phyloP scores from a whole-genome alignment of 2,797 vertebrate species.

The Pantherophis vulpinus region DNA sequence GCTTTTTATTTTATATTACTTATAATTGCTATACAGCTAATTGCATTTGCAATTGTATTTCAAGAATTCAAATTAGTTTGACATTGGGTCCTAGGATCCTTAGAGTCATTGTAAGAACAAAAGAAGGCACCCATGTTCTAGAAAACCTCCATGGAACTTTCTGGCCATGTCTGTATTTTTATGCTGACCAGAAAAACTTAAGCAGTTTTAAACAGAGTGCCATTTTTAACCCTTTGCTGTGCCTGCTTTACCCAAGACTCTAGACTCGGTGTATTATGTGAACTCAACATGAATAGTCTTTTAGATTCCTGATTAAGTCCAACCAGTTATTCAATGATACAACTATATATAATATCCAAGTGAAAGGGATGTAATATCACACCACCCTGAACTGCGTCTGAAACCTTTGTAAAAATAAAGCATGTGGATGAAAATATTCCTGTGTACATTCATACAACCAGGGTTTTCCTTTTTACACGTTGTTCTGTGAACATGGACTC shows the following conservation, averaged over 20 bases:
- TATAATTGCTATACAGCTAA: not conserved
- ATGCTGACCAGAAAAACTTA: not conserved
- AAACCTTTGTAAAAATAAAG: not conserved
- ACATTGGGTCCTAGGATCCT: not conserved
- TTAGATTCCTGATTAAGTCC: not conserved
- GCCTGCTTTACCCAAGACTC: not conserved
- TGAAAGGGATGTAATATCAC: not conserved
- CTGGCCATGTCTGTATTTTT: not conserved
- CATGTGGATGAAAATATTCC: not conserved
- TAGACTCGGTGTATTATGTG: not conserved
- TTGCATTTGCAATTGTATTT: not conserved
- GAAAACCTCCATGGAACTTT: not conserved
- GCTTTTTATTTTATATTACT: not conserved
- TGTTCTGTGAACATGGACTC: not conserved
- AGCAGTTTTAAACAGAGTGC: not conserved
- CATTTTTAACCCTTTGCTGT: not conserved
- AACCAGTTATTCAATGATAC: not conserved
- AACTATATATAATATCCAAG: not conserved
- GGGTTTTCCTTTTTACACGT: not conserved
- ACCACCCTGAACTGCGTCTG: not conserved
- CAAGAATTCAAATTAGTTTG: not conserved
- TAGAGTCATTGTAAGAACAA: not conserved
- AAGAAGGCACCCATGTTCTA: not conserved
- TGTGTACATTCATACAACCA: not conserved
- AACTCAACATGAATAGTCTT: not conserved